phyloP scores from a whole-genome alignment of 2,113 vertebrate genomes.

The Gymnogyps californianus region DNA sequence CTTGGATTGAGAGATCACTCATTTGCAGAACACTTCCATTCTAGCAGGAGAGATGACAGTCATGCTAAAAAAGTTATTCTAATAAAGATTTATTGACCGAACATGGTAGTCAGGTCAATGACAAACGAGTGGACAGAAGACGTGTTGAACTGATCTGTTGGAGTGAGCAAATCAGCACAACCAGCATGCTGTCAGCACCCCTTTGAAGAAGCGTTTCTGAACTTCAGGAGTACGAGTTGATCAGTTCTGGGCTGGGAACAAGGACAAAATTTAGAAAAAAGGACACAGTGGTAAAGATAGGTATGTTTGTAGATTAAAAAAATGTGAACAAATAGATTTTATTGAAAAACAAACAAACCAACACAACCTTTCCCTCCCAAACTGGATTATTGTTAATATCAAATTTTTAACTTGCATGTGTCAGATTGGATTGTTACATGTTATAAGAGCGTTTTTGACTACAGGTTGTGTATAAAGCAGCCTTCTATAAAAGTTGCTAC shows the following conservation, averaged over 20 bases:
- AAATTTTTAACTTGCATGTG: neutral
- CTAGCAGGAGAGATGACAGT: neutral
- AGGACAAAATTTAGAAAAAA: neutral
- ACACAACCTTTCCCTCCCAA: neutral
- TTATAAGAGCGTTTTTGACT: neutral
- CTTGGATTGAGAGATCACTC: neutral
- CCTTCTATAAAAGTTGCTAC: neutral
- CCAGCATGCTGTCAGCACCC: neutral
- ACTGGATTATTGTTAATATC: neutral
- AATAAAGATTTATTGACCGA: slow-evolving; percentile 45
- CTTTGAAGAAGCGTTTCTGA: slow-evolving; percentile 16
- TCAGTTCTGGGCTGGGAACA: neutral
- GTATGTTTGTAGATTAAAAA: neutral
- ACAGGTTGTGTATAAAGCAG: neutral
- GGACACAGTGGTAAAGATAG: neutral
- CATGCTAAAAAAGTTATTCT: neutral
- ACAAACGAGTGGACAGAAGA: slow-evolving; percentile 15
- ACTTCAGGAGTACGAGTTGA: neutral
- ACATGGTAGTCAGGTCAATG: slow-evolving; percentile 27
- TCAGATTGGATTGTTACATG: neutral
- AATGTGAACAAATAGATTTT: neutral
- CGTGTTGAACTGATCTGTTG: neutral
- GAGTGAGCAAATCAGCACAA: neutral
- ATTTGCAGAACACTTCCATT: neutral
- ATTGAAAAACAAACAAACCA: neutral